Evolutionary conservation across 2,888 invertebrate species (phyloP), one percentile per base, ranked within the genome.

Genomic region (Sarcophaga carnaria): DNA sequence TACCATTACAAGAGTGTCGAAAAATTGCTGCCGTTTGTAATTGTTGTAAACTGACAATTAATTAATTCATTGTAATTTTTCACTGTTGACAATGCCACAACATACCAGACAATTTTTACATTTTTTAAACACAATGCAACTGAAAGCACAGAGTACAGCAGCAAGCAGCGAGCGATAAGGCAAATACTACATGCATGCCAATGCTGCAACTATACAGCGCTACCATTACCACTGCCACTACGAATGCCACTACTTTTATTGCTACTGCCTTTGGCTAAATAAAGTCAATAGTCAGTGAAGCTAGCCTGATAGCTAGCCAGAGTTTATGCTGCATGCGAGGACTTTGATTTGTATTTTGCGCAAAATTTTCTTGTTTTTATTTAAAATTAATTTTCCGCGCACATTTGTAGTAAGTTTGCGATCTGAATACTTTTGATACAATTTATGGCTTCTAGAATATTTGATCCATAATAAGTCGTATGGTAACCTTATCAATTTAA

Each of bases 1-100:
- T 54, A 54, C 54, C 54, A 54, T 54, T 63, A 83, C 72, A 67
- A 83, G 78, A 84, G 84, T 84, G 84, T 84, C 84, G 84, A 84
- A 84, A 80, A 84, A 84, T 84, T 84, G 84, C 80, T 84, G 84
- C 84, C 80, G 84, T 76, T 85, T 82, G 71, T 85, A 81, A 78
- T 82, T 83, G 83, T 83, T 84, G 84, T 85, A 80, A 75, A 77
- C 82, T 88, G 87, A 88, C 87, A 88, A 88, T 88, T 88, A 88
- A 88, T 88, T 88, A 88, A 88, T 88, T 88, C 87, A 86, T 88
- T 88, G 86, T 84, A 87, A 87, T 87, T 87, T 87, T 81, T 86
- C 86, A 86, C 80, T 77, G 86, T 77, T 86, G 87, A 84, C 87
- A 87, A 81, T 87, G 87, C 81, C 86, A 86, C 86, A 86, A 83